A percentile compares a stretch with the other conserved stretches of the same genome.
Evolutionary conservation across 2,888 invertebrate genomes (phyloP).

Genomic region (Biston stratarius): DNA sequence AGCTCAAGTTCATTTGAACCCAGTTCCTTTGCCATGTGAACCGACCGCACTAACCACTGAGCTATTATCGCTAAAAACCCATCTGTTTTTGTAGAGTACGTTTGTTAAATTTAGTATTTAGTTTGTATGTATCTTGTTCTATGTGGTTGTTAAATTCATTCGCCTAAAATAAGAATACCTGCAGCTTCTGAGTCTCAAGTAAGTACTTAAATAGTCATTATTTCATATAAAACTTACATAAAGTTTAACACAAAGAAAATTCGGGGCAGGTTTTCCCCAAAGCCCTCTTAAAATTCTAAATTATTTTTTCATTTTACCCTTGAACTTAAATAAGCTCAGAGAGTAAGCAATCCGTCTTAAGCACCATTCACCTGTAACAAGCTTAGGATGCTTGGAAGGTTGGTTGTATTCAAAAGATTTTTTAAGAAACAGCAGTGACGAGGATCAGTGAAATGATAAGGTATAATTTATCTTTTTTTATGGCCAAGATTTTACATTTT

Average conservation of each 20-base stretch:
- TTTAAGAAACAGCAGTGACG: background rate
- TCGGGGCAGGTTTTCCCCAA: background rate
- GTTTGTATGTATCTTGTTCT: no score
- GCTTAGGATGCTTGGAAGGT: conserved; percentile 4
- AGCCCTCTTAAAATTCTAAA: conserved; percentile 7
- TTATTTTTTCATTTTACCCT: conserved; percentile 20
- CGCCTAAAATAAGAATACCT: no score
- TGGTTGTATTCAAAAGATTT: background rate
- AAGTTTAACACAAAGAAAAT: conserved; percentile 1
- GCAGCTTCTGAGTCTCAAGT: no score
- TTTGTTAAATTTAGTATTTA: no score
- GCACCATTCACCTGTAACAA: conserved; percentile 29
- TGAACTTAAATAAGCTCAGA: conserved; percentile 16
- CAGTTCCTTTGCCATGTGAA: no score
- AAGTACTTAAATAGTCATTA: background rate
- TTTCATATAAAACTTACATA: background rate
- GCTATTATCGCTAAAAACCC: no score
- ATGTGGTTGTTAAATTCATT: no score
- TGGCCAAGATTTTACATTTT: no score
- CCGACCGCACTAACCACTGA: no score
- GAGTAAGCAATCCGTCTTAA: conserved; percentile 23
- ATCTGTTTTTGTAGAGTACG: no score
- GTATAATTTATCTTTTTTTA: background rate
- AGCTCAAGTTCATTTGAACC: no score
- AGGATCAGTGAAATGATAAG: background rate